Conservation (phyloP, 2,113 vertebrate genomes). For the Pseudolaguvia tuberculata region DNA sequence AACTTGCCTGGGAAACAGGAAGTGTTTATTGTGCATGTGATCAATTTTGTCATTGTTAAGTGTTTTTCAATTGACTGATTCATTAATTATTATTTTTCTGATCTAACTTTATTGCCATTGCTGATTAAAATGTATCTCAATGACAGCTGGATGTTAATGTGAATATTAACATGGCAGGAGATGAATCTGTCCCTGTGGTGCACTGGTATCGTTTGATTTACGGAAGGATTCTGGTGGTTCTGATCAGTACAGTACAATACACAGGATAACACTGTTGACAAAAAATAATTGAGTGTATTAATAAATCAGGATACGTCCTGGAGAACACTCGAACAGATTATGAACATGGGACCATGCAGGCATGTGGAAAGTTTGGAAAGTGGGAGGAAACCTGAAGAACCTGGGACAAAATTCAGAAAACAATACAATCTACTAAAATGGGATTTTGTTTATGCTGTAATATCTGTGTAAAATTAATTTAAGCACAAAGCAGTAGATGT, state of each 20-base stretch:
- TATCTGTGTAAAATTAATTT: not conserved
- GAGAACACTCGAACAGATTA: not conserved
- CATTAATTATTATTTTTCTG: conserved; percentile 40
- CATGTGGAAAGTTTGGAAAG: not conserved
- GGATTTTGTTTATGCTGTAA: not conserved
- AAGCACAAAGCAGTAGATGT: not conserved
- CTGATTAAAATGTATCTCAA: conserved; percentile 37
- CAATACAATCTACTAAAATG: not conserved
- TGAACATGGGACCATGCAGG: not conserved
- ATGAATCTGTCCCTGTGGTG: conserved; percentile 40
- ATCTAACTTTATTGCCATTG: conserved; percentile 28
- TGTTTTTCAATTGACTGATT: conserved; percentile 61
- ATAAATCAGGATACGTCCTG: too few species aligned
- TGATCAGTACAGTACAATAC: not conserved
- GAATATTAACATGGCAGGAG: conserved; percentile 54
- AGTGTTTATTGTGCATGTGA: not conserved
- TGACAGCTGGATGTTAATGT: not conserved
- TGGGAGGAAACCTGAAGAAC: not conserved
- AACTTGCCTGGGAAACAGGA: not conserved
- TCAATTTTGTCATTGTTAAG: conserved; percentile 21
- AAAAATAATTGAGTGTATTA: not conserved
- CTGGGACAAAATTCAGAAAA: not conserved
- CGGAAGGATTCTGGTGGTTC: conserved; percentile 10
- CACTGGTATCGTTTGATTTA: conserved; percentile 19
- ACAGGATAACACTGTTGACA: conserved; percentile 7